Evolutionary conservation across 1,140 invertebrate species (phyloP).

Genomic region (Drosophila pachea): DNA sequence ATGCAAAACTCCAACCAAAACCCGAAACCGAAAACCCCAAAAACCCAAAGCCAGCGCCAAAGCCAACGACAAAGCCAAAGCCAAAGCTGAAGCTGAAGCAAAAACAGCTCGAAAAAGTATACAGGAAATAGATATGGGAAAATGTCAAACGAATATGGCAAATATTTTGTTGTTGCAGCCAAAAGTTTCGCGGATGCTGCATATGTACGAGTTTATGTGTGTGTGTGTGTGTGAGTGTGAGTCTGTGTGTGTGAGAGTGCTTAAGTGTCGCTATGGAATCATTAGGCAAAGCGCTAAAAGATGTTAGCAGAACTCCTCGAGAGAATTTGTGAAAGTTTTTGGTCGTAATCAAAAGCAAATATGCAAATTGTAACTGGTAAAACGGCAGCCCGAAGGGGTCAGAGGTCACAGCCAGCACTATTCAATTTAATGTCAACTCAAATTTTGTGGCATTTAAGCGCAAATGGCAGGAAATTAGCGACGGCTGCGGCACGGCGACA

Average conservation of each 20-base stretch:
- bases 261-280: constrained; percentile 47
- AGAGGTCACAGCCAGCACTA: constrained; percentile 41
- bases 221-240: not conserved
- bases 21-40: constrained; percentile 37
- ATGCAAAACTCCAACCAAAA: constrained; percentile 38
- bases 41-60: constrained; percentile 1
- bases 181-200: constrained; percentile 38
- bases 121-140: constrained; percentile 18
- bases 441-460: constrained; percentile 61
- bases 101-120: not conserved
- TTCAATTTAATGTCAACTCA: constrained; percentile 45
- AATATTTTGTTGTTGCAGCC: constrained; percentile 63
- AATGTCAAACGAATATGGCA: constrained; percentile 62
- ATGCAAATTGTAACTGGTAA: constrained; percentile 28
- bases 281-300: constrained; percentile 41
- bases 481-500: constrained; percentile 4
- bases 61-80: not conserved
- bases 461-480: constrained; percentile 72
- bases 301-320: constrained; percentile 26
- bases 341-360: constrained; percentile 41
- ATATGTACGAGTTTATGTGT: not conserved
- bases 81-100: not conserved
- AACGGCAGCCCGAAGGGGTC: constrained; percentile 5
- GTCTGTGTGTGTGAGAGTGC: constrained; percentile 4
- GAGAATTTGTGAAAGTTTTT: constrained; percentile 13